These are phyloP conservation scores for Sesia bembeciformis DNA, from an alignment of 2,888 invertebrate species.

Conservation along the genomic window DNA sequence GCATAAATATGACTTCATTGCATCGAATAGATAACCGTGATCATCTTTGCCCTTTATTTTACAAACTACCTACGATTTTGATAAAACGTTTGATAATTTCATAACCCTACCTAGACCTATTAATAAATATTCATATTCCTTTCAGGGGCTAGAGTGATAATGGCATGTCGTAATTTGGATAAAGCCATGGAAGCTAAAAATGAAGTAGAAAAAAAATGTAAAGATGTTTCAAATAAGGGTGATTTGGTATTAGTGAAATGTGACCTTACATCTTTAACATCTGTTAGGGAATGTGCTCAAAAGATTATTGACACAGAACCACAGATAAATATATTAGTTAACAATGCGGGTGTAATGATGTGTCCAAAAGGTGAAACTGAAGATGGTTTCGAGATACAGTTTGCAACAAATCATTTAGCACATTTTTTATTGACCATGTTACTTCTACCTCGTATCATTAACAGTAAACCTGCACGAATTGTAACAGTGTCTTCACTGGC, in stretches of 20 bases:
- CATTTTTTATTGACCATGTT: conserved; percentile 80
- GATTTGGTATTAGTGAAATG: conserved; percentile 63
- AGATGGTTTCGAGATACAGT: conserved; percentile 81
- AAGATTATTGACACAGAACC: conserved; percentile 70
- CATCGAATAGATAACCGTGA: too few species aligned
- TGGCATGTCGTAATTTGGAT: conserved; percentile 71
- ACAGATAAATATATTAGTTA: conserved; percentile 78
- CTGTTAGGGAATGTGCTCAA: conserved; percentile 76
- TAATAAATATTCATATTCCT: not conserved
- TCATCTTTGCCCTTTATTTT: too few species aligned
- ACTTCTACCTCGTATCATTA: conserved; percentile 75
- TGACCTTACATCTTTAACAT: conserved; percentile 75
- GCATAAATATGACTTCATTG: too few species aligned
- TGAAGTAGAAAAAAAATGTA: conserved; percentile 62
- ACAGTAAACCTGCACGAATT: conserved; percentile 77
- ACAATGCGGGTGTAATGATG: conserved; percentile 84
- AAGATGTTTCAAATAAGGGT: conserved; percentile 29
- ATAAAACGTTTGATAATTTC: not conserved
- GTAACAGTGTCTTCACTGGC: conserved; percentile 78
- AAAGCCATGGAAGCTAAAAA: conserved; percentile 74
- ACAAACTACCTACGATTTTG: not conserved
- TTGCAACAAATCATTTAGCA: conserved; percentile 82
- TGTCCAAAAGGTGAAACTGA: conserved; percentile 78
- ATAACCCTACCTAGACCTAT: too few species aligned
- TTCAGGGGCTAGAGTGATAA: conserved; percentile 67